Evolutionary conservation across 2,888 invertebrate genomes (phyloP).

Genomic region (Cetonia aurata): DNA sequence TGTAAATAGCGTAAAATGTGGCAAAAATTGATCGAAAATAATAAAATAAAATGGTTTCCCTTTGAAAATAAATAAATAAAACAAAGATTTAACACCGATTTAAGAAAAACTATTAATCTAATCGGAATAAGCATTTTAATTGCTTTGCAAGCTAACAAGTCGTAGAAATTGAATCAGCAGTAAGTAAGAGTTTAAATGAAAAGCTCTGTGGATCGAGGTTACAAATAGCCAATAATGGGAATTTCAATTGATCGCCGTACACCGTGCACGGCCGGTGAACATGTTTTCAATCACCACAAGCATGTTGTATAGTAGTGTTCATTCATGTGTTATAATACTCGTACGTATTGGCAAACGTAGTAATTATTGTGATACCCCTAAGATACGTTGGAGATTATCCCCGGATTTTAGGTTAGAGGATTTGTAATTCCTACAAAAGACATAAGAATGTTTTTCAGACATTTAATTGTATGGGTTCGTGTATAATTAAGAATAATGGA

Average conservation of each 20-base stretch:
- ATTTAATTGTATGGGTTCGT: constrained; percentile 22
- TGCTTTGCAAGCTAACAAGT: constrained; percentile 38
- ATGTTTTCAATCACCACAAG: constrained; percentile 67
- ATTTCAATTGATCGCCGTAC: constrained; percentile 57
- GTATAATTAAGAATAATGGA: constrained; percentile 30
- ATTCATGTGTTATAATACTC: constrained; percentile 65
- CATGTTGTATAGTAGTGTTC: constrained; percentile 62
- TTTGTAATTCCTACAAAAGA: constrained; percentile 37
- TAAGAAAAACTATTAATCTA: constrained; percentile 29
- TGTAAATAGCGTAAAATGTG: too few relatives aligned
- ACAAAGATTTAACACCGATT: background rate
- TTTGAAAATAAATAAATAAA: background rate
- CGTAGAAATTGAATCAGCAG: constrained; percentile 39
- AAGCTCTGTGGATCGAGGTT: constrained; percentile 39
- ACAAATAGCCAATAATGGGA: constrained; percentile 50
- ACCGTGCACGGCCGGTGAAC: constrained; percentile 61
- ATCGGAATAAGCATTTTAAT: constrained; percentile 24
- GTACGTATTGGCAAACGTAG: constrained; percentile 55
- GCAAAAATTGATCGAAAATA: too few relatives aligned
- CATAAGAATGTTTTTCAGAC: constrained; percentile 31
- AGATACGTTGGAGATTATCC: constrained; percentile 63
- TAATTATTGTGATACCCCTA: constrained; percentile 64
- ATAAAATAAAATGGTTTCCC: too few relatives aligned
- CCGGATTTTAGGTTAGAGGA: constrained; percentile 57
- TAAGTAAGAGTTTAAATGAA: constrained; percentile 42